A percentile compares a stretch with the other conserved stretches of the same genome.
These are phyloP conservation scores for Euphydryas editha DNA, from an alignment of 2,888 invertebrate species.

Conservation along the genomic window DNA sequence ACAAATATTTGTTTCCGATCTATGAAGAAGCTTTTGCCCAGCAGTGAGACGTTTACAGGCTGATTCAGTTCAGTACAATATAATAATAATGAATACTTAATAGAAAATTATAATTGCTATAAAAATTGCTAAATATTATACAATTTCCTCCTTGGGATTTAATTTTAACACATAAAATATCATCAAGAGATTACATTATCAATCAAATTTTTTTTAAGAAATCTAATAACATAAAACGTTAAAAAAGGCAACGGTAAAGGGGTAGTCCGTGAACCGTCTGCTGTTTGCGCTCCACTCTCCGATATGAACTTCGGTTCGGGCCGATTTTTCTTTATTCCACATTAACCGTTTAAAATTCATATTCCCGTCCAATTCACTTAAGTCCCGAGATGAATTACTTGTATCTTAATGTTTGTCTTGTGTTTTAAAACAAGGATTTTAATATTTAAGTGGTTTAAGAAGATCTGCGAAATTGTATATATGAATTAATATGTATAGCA, in stretches of 20 bases:
- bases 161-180: not conserved
- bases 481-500: too few species aligned
- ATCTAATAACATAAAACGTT: slow-evolving; percentile 64
- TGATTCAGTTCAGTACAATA: too few species aligned
- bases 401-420: slow-evolving; percentile 21
- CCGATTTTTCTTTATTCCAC: slow-evolving; percentile 70
- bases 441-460: not conserved
- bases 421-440: slow-evolving; percentile 2
- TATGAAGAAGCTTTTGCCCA: too few species aligned
- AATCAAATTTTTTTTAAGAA: slow-evolving; percentile 37
- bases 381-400: slow-evolving; percentile 26
- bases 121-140: too few species aligned
- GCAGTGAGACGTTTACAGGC: too few species aligned
- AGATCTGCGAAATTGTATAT: not conserved
- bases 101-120: too few species aligned
- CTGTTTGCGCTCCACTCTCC: slow-evolving; percentile 67
- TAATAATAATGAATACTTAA: too few species aligned
- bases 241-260: slow-evolving; percentile 51
- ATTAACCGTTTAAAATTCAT: slow-evolving; percentile 81
- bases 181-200: not conserved
- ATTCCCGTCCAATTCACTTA: slow-evolving; percentile 50
- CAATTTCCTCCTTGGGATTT: too few species aligned
- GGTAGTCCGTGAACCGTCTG: slow-evolving; percentile 51
- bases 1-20: too few species aligned
- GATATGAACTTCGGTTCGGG: slow-evolving; percentile 58